A percentile compares a stretch with the other conserved stretches of the same genome.
Evolutionary conservation across 2,113 vertebrate species (phyloP).

Genomic region (Gallinago media): DNA sequence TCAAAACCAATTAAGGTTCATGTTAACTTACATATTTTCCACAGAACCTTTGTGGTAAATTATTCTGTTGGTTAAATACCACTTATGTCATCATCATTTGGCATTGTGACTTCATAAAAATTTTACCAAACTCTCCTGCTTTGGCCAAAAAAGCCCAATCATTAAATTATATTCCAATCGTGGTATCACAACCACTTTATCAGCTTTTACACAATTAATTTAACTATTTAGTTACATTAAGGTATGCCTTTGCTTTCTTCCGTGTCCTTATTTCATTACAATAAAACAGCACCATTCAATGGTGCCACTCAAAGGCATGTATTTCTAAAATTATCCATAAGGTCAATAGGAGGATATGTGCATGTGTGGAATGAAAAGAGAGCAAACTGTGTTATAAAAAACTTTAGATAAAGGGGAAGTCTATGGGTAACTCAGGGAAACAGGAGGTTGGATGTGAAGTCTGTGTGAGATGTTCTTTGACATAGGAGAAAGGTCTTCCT

Average conservation of each 20-base stretch:
- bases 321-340: not conserved
- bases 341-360: not conserved
- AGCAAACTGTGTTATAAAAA: not conserved
- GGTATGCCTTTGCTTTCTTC: not conserved
- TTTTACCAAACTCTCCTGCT: not conserved
- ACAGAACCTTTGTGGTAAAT: not conserved
- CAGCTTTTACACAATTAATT: not conserved
- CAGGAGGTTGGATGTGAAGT: not conserved
- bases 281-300: not conserved
- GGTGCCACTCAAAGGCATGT: not conserved
- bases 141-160: not conserved
- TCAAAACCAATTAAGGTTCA: not conserved
- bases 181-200: not conserved
- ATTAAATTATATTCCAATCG: not conserved
- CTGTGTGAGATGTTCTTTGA: not conserved
- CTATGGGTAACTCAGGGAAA: not conserved
- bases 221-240: not conserved
- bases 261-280: not conserved
- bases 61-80: not conserved
- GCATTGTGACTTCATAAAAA: not conserved
- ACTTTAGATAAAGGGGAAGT: not conserved
- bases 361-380: not conserved
- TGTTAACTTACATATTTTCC: not conserved
- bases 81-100: not conserved
- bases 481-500: not conserved